phyloP scores from a whole-genome alignment of 2,113 vertebrate species.

The Brienomyrus longianalis region DNA sequence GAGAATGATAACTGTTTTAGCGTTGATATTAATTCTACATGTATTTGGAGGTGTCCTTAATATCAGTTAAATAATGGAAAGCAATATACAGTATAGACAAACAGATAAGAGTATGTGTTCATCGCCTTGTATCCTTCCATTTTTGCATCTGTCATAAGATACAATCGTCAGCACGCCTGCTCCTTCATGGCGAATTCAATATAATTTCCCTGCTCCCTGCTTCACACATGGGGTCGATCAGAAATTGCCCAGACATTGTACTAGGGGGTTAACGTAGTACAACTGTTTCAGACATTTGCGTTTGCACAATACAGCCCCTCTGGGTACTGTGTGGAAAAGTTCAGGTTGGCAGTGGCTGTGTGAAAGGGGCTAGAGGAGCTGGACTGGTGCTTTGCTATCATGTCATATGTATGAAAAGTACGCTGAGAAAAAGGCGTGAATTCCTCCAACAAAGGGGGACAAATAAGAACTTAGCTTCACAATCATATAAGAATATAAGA shows the following conservation, averaged over 20 bases:
- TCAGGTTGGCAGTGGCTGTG: not conserved
- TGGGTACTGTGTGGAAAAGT: not conserved
- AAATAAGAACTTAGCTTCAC: not conserved
- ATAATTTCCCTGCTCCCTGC: not conserved
- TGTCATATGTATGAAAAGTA: not conserved
- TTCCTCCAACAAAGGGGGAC: not conserved
- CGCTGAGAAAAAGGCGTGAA: not conserved
- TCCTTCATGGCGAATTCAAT: not conserved
- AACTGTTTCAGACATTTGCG: not conserved
- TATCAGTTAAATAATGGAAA: not conserved
- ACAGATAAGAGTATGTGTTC: not conserved
- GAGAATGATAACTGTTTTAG: not conserved
- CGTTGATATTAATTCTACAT: not conserved
- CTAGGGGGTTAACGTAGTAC: not conserved
- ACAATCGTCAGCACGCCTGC: not conserved
- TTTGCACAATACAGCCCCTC: not conserved
- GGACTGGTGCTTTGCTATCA: not conserved
- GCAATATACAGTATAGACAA: not conserved
- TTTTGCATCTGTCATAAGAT: not conserved
- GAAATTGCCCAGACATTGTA: not conserved
- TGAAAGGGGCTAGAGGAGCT: not conserved
- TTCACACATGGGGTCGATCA: not conserved
- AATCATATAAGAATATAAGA: not conserved
- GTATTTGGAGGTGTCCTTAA: not conserved
- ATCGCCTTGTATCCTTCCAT: not conserved